These are phyloP conservation scores for Hormaphis cornu DNA, from an alignment of 1,140 invertebrate species.

Conservation along the genomic window DNA sequence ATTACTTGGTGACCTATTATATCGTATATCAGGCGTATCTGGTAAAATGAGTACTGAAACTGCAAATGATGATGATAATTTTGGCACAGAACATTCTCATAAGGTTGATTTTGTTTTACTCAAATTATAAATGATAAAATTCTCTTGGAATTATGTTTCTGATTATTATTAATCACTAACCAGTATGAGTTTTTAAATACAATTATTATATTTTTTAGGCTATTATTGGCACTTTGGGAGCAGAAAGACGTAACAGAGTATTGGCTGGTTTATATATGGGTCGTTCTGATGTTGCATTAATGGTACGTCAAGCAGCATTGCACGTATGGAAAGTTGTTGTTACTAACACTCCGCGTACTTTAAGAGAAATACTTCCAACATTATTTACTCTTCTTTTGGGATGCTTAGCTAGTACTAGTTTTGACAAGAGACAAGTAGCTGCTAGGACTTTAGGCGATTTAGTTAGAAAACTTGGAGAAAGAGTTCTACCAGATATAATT, in stretches of 20 bases:
- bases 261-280: slow-evolving; percentile 96
- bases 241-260: slow-evolving; percentile 82
- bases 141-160: too few relatives aligned
- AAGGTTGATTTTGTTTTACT: slow-evolving; percentile 39
- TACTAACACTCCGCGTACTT: slow-evolving; percentile 88
- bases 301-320: slow-evolving; percentile 92
- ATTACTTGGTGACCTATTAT: slow-evolving; percentile 89
- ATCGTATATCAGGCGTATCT: slow-evolving; percentile 91
- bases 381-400: slow-evolving; percentile 84
- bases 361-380: slow-evolving; percentile 93
- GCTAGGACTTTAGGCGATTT: slow-evolving; percentile 93
- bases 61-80: slow-evolving; percentile 96
- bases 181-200: background rate
- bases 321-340: slow-evolving; percentile 98
- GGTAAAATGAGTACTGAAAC: slow-evolving; percentile 99
- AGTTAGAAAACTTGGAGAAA: slow-evolving; percentile 93
- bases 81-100: slow-evolving; percentile 94
- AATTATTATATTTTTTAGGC: slow-evolving; percentile 47
- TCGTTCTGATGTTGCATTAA: slow-evolving; percentile 87
- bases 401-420: slow-evolving; percentile 88
- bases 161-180: too few relatives aligned
- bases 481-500: slow-evolving; percentile 95
- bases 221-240: slow-evolving; percentile 78
- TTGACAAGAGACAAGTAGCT: slow-evolving; percentile 85
- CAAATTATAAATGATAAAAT: background rate